Percentiles rank a stretch among this genome's conserved stretches.
Conservation (phyloP, 37 sponge, comb jelly and placozoan species). For the Halisarca cf. caerulea region DNA sequence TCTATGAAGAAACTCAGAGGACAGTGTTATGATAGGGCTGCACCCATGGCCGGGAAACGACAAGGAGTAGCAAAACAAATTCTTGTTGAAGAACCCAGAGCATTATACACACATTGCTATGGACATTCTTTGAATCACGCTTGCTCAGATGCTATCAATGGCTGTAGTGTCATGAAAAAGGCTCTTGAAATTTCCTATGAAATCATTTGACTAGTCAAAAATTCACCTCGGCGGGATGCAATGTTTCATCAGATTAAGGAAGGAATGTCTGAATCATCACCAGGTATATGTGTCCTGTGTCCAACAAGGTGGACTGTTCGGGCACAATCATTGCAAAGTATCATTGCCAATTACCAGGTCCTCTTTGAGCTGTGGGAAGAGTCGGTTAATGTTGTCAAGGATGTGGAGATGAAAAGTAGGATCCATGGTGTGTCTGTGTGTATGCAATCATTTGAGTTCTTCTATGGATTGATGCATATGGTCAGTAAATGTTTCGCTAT, state of each 20-base stretch:
- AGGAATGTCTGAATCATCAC: slow-evolving; percentile 43
- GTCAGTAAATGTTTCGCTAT: too few species aligned
- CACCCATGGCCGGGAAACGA: slow-evolving; percentile 42
- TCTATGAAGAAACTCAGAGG: slow-evolving; percentile 50
- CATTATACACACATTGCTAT: too few species aligned
- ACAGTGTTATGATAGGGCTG: slow-evolving; percentile 67
- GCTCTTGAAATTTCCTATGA: slow-evolving; percentile 63
- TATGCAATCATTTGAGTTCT: slow-evolving; percentile 29
- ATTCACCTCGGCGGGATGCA: too few species aligned
- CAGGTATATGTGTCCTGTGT: slow-evolving; percentile 58
- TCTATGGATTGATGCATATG: not conserved
- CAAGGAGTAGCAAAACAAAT: slow-evolving; percentile 47
- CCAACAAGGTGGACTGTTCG: slow-evolving; percentile 43
- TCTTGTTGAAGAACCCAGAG: slow-evolving; percentile 28
- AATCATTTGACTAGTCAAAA: slow-evolving; percentile 55
- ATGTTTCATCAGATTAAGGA: slow-evolving; percentile 50
- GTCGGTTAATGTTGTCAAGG: slow-evolving; percentile 29
- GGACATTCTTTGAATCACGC: slow-evolving; percentile 58
- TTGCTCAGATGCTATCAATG: slow-evolving; percentile 45
- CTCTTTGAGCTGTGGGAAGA: slow-evolving; percentile 32
- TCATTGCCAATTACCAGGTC: slow-evolving; percentile 26
- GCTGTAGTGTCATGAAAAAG: slow-evolving; percentile 60
- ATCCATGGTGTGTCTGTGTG: not conserved
- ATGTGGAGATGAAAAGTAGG: slow-evolving; percentile 33
- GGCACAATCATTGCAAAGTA: not conserved